These are phyloP conservation scores for Platichthys flesus DNA, from an alignment of 2,113 vertebrate species.

Conservation along the genomic window DNA sequence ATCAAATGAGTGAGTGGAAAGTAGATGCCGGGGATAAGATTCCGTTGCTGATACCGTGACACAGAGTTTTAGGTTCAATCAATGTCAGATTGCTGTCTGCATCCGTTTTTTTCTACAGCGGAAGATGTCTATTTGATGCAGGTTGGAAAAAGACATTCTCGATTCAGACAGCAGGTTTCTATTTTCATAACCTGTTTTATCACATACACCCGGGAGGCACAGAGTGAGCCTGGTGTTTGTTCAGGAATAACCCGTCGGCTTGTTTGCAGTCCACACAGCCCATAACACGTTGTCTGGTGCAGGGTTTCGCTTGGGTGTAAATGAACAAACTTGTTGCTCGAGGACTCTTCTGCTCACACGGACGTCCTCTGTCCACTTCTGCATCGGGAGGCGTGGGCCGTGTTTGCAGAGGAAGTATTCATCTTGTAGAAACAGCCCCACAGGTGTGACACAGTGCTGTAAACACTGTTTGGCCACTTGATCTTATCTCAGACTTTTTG, in stretches of 20 bases:
- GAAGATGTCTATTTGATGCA: neutral
- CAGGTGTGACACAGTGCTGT: neutral
- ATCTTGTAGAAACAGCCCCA: slow-evolving; percentile 2
- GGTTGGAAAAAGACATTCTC: neutral
- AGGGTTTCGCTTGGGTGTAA: slow-evolving; percentile 1
- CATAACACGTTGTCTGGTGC: slow-evolving; percentile 13
- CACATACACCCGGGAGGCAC: slow-evolving; percentile 14
- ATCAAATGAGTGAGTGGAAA: neutral
- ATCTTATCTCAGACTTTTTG: slow-evolving; percentile 2
- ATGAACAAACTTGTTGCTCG: slow-evolving; percentile 24
- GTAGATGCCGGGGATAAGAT: neutral
- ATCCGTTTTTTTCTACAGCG: neutral
- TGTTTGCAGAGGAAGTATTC: slow-evolving; percentile 10
- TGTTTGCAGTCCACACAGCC: slow-evolving; percentile 58
- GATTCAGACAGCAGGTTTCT: slow-evolving; percentile 19
- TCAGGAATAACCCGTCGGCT: slow-evolving; percentile 32
- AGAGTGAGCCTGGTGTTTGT: slow-evolving; percentile 31
- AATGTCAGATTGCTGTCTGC: neutral
- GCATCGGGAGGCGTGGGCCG: neutral
- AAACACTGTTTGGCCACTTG: neutral
- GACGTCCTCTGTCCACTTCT: neutral
- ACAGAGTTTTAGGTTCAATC: neutral
- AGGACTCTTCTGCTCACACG: neutral
- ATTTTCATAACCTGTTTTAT: slow-evolving; percentile 48
- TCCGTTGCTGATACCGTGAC: neutral